phyloP scores from a whole-genome alignment of 1,140 invertebrate genomes.

The Sycobia sp. region DNA sequence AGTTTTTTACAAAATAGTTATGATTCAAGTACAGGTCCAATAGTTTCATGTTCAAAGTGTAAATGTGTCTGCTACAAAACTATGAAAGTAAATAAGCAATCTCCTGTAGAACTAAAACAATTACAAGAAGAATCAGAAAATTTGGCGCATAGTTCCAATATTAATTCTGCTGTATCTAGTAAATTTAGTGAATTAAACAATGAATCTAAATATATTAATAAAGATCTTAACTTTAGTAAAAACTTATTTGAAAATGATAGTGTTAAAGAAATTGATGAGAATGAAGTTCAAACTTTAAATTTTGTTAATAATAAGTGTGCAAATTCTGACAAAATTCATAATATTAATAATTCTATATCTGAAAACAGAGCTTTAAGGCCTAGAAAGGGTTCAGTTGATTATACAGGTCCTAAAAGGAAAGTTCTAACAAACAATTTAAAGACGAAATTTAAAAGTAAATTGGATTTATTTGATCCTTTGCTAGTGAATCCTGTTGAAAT shows the following conservation, averaged over 20 bases:
- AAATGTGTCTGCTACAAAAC: constrained; percentile 1
- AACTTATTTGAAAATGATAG: background rate
- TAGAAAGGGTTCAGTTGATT: constrained; percentile 41
- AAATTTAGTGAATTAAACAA: constrained; percentile 5
- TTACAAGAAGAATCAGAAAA: constrained; percentile 6
- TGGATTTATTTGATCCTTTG: constrained; percentile 5
- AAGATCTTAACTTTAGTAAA: background rate
- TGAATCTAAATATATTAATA: constrained; percentile 3
- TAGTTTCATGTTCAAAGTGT: constrained; percentile 11
- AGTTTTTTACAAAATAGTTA: constrained; percentile 9
- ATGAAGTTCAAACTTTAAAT: constrained; percentile 2
- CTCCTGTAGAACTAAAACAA: background rate
- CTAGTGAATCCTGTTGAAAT: constrained; percentile 7
- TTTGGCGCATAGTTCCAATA: background rate
- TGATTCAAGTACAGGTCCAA: background rate
- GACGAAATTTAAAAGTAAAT: constrained; percentile 34
- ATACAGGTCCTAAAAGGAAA: constrained; percentile 36
- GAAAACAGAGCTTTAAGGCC: constrained; percentile 35
- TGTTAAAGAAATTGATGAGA: background rate
- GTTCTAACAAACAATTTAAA: constrained; percentile 10
- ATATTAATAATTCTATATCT: background rate
- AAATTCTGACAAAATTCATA: background rate
- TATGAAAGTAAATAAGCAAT: constrained; percentile 13
- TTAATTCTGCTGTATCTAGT: background rate
- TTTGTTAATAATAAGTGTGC: background rate